Percentiles rank a stretch among this genome's conserved stretches.
Evolutionary conservation across 2,888 invertebrate species (phyloP).

Genomic region (Chouioia cunea): DNA sequence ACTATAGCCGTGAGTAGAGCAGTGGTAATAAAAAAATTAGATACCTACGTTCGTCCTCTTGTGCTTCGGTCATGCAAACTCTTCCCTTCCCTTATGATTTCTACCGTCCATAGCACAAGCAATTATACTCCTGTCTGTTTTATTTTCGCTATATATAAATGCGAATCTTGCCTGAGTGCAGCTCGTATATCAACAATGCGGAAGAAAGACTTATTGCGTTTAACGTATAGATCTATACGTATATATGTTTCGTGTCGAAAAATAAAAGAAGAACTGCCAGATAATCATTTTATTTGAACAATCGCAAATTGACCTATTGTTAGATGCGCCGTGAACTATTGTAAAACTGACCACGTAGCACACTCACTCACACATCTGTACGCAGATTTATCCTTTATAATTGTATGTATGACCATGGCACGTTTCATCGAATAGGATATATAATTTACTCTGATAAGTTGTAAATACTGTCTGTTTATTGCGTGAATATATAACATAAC

Average conservation of each 20-base stretch:
- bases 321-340: slow-evolving; percentile 31
- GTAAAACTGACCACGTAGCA: slow-evolving; percentile 29
- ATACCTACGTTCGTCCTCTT: slow-evolving; percentile 27
- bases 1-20: slow-evolving; percentile 25
- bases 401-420: slow-evolving; percentile 47
- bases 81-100: slow-evolving; percentile 54
- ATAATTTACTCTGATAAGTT: slow-evolving; percentile 47
- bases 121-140: slow-evolving; percentile 48
- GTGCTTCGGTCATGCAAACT: slow-evolving; percentile 46
- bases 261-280: slow-evolving; percentile 29
- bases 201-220: slow-evolving; percentile 33
- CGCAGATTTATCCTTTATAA: slow-evolving; percentile 42
- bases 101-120: slow-evolving; percentile 63
- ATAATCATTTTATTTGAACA: slow-evolving; percentile 23
- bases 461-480: slow-evolving; percentile 48
- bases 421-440: slow-evolving; percentile 44
- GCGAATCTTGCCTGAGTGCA: slow-evolving; percentile 5
- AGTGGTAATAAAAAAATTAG: slow-evolving; percentile 25
- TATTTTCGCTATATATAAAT: slow-evolving; percentile 35
- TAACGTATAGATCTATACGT: slow-evolving; percentile 1
- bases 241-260: background rate
- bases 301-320: slow-evolving; percentile 29
- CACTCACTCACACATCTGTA: slow-evolving; percentile 20
- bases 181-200: slow-evolving; percentile 7
- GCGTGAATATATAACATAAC: slow-evolving; percentile 43